Evolutionary conservation across 2,888 invertebrate species (phyloP), one percentile per base, ranked within the genome.

Genomic region (Drosophila sordidapex): DNA sequence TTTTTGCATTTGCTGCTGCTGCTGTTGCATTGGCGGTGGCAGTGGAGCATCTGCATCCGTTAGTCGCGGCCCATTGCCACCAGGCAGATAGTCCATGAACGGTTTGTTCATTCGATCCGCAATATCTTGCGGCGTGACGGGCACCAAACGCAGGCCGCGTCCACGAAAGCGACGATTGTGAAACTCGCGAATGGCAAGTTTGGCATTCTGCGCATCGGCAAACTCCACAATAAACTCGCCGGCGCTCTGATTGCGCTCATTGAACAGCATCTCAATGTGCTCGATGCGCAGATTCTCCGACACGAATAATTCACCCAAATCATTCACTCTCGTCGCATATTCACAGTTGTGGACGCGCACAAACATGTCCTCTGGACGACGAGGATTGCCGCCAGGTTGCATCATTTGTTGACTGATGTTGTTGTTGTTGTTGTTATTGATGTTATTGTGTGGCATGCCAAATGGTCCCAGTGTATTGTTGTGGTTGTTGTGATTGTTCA

Each of bases 161-260:
- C 86, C 89, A 4, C 91, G 96, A n/a, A 97, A 93, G 6, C 89
- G 85, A 27, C 88, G 89, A 70, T 92, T 92, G 57, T 92, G 92
- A 59, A 91, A 92, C 46, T 86, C 79, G 4, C 83, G 70, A 1
- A 91, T 59, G 4, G 92, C 91, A 18, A 65, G 68, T 46, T 95
- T 94, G 3, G 97, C 97, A 89, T 98, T 97, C 52, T 95, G 95
- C 2, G 94, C 85, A 31, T 94, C 95, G 21, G 94, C 94, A 91
- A 99, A 98, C 91, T 98, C 98, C 86, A 98, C 97, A 92, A 97
- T 97, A 56, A 97, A 97, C 90, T 97, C 96, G 0, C 98, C 98
- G 0, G 96, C 95, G 0, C 96, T 96, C 89, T 95, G 94, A 51
- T 96, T 96, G 72, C 94, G 94, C 15, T 95, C 93, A 87, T 96